Percentiles rank a stretch among this genome's conserved stretches.
Conservation (phyloP, 2,113 vertebrate species). For the Peromyscus leucopus region DNA sequence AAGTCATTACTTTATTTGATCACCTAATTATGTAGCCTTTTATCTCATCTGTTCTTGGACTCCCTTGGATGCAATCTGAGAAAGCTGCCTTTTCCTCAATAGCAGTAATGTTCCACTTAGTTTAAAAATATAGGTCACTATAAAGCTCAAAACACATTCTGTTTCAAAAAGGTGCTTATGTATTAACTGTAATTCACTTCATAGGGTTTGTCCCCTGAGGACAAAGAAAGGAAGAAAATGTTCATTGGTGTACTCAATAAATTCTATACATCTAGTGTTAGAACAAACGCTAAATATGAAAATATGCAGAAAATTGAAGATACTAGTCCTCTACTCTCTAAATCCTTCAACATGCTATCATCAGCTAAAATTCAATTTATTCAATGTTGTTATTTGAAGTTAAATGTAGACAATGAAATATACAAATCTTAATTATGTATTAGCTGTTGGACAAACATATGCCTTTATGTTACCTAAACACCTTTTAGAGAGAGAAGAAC, state of each 20-base stretch:
- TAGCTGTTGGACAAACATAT: background rate
- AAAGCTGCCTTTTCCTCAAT: constrained; percentile 38
- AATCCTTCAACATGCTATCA: background rate
- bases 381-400: background rate
- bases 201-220: background rate
- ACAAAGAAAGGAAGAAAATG: background rate
- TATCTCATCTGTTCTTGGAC: background rate
- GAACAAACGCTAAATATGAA: background rate
- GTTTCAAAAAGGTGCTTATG: background rate
- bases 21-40: constrained; percentile 21
- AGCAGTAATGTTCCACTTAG: constrained; percentile 16
- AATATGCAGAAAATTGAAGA: background rate
- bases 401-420: background rate
- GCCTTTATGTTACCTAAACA: background rate
- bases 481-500: background rate
- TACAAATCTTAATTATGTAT: background rate
- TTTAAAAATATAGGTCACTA: constrained; percentile 49
- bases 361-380: background rate
- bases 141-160: constrained; percentile 11
- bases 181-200: background rate
- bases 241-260: background rate
- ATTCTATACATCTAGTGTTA: background rate
- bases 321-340: background rate
- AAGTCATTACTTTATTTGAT: constrained; percentile 46
- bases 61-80: constrained; percentile 42